Conservation (phyloP, 2,888 invertebrate species). For the Perizoma affinitatum region DNA sequence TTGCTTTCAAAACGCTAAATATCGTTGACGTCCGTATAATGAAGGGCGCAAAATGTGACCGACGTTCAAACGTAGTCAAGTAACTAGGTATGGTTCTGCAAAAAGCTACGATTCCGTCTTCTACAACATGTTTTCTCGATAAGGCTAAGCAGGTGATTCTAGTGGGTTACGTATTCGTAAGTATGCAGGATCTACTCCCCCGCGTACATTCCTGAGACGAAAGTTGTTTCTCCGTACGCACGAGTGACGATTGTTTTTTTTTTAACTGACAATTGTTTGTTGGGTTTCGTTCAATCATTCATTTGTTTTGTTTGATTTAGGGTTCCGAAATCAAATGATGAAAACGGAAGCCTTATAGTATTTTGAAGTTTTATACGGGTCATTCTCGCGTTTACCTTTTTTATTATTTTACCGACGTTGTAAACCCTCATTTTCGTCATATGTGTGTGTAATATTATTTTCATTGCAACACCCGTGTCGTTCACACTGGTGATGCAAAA, state of each 20-base stretch:
- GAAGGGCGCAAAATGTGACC: too few relatives aligned
- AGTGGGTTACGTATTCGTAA: constrained; percentile 1
- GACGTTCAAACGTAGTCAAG: background rate
- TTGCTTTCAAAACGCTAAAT: too few relatives aligned
- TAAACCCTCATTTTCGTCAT: too few relatives aligned
- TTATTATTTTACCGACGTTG: too few relatives aligned
- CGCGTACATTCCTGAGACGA: constrained; percentile 66
- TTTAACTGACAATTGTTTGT: constrained; percentile 12
- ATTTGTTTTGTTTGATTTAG: background rate
- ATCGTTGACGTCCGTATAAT: too few relatives aligned
- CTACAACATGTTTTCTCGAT: background rate
- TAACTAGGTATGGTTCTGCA: background rate
- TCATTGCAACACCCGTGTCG: too few relatives aligned
- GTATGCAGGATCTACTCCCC: constrained; percentile 57
- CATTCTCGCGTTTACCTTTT: too few relatives aligned
- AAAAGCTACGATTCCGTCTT: constrained; percentile 2
- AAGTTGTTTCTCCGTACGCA: constrained; percentile 71
- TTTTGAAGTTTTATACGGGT: too few relatives aligned
- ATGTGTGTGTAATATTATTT: too few relatives aligned
- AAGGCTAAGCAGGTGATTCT: constrained; percentile 4
- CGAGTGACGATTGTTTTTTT: constrained; percentile 49
- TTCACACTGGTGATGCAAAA: too few relatives aligned
- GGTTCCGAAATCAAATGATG: too few relatives aligned
- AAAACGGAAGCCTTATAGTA: too few relatives aligned
- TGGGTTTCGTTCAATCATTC: constrained; percentile 6